Evolutionary conservation across 2,113 vertebrate species (phyloP).

Genomic region (Dicrurus megarhynchus): DNA sequence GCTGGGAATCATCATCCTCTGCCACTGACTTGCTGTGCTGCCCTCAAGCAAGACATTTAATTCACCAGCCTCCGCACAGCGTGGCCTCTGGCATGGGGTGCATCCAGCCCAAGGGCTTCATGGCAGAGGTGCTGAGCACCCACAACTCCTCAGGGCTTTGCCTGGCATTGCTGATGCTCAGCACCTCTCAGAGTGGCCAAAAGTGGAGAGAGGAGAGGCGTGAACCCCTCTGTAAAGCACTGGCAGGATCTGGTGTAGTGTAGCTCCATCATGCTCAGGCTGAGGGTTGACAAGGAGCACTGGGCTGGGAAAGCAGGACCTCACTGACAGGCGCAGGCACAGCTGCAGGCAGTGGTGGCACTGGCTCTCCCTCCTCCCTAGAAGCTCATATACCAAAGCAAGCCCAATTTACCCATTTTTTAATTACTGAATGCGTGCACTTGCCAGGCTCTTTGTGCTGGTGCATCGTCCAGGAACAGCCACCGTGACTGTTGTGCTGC

Average conservation of each 20-base stretch:
- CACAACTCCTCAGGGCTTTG: not conserved
- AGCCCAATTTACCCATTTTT: not conserved
- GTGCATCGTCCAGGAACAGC: not conserved
- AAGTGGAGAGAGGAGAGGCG: not conserved
- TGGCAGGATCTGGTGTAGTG: not conserved
- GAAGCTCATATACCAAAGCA: not conserved
- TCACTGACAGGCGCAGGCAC: accelerated
- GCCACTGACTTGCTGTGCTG: not conserved
- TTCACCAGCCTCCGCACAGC: not conserved
- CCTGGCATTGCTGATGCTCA: not conserved
- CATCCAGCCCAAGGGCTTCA: not conserved
- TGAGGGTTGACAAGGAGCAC: not conserved
- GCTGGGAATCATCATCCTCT: not conserved
- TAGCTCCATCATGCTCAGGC: not conserved
- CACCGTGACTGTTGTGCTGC: not conserved
- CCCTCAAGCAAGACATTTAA: not conserved
- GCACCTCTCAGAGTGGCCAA: not conserved
- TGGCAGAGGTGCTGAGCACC: not conserved
- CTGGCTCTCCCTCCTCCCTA: not conserved
- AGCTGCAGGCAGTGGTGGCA: too few species aligned
- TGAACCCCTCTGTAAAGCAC: not conserved
- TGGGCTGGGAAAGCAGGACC: not conserved
- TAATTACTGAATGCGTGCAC: not conserved
- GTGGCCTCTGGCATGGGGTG: not conserved
- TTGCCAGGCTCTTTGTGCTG: not conserved